These are phyloP conservation scores for Parnassius orleans DNA, from an alignment of 2,888 invertebrate genomes.

Conservation along the genomic window DNA sequence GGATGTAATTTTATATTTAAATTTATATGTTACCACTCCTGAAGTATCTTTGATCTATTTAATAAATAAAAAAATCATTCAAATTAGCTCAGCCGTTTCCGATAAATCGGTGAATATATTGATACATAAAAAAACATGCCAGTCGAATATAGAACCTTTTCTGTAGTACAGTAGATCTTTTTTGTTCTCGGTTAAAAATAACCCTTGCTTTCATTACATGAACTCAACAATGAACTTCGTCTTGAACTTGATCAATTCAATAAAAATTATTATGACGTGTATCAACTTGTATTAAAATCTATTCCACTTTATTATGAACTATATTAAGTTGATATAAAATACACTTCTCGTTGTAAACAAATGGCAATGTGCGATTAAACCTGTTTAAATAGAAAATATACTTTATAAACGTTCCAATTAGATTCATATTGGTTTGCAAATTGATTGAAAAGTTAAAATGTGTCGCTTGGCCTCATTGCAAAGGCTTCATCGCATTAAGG, in stretches of 20 bases:
- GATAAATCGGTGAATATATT: too few species aligned
- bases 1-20: too few species aligned
- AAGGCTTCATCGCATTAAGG: slow-evolving; percentile 65
- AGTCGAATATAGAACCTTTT: too few species aligned
- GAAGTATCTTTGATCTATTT: too few species aligned
- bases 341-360: slow-evolving; percentile 6
- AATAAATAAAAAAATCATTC: too few species aligned
- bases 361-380: not conserved
- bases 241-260: slow-evolving; percentile 21
- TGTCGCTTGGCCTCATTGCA: slow-evolving; percentile 46
- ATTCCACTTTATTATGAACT: slow-evolving; percentile 1
- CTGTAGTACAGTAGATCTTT: too few species aligned
- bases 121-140: too few species aligned
- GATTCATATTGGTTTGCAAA: slow-evolving; percentile 2
- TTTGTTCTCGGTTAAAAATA: not conserved
- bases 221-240: slow-evolving; percentile 21
- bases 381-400: slow-evolving; percentile 1
- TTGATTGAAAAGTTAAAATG: slow-evolving; percentile 1
- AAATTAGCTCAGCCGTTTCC: too few species aligned
- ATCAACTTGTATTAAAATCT: not conserved
- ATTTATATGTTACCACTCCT: too few species aligned
- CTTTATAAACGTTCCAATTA: not conserved
- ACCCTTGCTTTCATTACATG: not conserved
- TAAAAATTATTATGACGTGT: slow-evolving; percentile 14
- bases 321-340: not conserved